A percentile compares a stretch with the other conserved stretches of the same genome.
Evolutionary conservation across 2,888 invertebrate species (phyloP).

Genomic region (Nasonia oneida): DNA sequence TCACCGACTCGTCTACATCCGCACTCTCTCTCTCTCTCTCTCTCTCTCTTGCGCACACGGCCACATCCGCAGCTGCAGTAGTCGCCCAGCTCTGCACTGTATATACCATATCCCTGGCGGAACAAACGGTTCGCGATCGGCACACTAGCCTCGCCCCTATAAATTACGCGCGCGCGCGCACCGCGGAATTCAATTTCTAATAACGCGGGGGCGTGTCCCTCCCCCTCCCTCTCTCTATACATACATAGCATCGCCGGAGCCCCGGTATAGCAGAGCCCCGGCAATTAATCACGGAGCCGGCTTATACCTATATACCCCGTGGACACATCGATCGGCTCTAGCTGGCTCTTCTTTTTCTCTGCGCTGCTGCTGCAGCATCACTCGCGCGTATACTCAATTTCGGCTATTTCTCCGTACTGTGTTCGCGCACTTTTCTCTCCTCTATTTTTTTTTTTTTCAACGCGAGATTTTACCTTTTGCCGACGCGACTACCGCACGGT

Average conservation of each 20-base stretch:
- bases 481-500: not conserved
- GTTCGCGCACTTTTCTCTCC: not conserved
- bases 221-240: not conserved
- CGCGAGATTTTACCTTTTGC: no score
- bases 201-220: conserved; percentile 18
- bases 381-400: not conserved
- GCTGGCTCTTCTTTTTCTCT: not conserved
- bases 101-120: not conserved
- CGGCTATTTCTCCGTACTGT: not conserved
- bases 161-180: conserved; percentile 41
- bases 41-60: no score
- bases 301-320: not conserved
- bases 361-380: not conserved
- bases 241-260: not conserved
- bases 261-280: not conserved
- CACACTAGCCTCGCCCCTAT: not conserved
- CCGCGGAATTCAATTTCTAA: conserved; percentile 61
- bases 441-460: not conserved
- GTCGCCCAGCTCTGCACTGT: not conserved
- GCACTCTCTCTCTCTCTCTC: not conserved
- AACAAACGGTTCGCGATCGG: conserved; percentile 7
- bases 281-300: conserved; percentile 53
- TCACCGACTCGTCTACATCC: not conserved
- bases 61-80: not conserved
- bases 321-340: conserved; percentile 21